A percentile compares a stretch with the other conserved stretches of the same genome.
These are phyloP conservation scores for Melangyna quadrimaculata DNA, from an alignment of 2,888 invertebrate genomes.

Conservation along the genomic window DNA sequence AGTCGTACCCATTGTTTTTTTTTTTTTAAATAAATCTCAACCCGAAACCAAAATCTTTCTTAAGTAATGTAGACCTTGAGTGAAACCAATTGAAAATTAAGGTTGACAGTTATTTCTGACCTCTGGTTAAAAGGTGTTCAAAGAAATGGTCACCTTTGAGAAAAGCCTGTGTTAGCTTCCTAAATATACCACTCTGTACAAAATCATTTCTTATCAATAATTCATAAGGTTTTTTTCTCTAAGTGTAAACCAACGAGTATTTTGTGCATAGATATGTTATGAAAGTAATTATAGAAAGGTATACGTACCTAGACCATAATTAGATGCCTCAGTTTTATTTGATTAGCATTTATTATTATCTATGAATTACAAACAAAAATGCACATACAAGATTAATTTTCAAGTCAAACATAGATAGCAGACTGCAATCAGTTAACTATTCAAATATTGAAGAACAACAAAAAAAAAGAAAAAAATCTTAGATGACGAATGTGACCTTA, in stretches of 20 bases:
- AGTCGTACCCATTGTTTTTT: too few relatives aligned
- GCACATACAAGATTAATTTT: slow-evolving; percentile 4
- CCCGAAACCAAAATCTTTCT: too few relatives aligned
- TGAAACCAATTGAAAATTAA: too few relatives aligned
- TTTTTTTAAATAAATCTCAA: too few relatives aligned
- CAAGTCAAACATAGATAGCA: neutral
- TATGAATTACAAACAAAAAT: slow-evolving; percentile 11
- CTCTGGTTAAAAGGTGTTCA: too few relatives aligned
- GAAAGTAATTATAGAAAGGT: too few relatives aligned
- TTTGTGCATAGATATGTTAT: neutral
- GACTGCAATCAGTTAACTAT: neutral
- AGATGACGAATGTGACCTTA: neutral
- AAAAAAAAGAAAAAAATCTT: neutral
- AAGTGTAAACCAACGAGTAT: neutral
- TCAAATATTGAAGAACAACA: neutral
- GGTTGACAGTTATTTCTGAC: too few relatives aligned
- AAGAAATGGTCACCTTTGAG: too few relatives aligned
- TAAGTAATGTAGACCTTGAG: too few relatives aligned
- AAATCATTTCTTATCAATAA: too few relatives aligned
- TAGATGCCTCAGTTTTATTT: neutral
- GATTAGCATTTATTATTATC: slow-evolving; percentile 5
- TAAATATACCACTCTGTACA: too few relatives aligned
- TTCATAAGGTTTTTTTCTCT: neutral
- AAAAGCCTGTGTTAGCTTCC: too few relatives aligned
- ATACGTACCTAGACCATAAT: neutral